Evolutionary conservation across 2,113 vertebrate genomes (phyloP).

Genomic region (Oncorhynchus clarkii): DNA sequence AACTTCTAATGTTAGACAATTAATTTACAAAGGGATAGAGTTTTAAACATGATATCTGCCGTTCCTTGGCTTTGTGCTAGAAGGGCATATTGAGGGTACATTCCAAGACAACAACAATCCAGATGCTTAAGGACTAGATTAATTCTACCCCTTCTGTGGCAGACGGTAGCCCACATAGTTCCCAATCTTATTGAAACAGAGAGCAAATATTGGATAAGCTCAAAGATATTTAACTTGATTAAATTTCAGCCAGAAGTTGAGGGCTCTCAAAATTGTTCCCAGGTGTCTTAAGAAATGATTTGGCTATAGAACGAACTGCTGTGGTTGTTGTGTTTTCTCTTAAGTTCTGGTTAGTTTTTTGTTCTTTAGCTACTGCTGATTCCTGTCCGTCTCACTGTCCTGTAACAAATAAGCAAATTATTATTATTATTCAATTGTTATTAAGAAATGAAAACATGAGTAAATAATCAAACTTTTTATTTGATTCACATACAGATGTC

Average conservation of each 20-base stretch:
- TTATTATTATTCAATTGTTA: too few species aligned
- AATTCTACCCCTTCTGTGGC: slow-evolving; percentile 11
- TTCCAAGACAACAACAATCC: slow-evolving; percentile 28
- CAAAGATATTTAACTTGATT: slow-evolving; percentile 20
- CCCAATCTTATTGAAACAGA: slow-evolving; percentile 24
- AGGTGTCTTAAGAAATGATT: slow-evolving; percentile 28
- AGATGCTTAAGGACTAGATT: not conserved
- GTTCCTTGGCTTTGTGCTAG: not conserved
- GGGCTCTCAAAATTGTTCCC: slow-evolving; percentile 18
- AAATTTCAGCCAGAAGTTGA: not conserved
- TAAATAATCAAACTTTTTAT: not conserved
- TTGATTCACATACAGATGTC: slow-evolving; percentile 11
- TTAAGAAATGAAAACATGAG: not conserved
- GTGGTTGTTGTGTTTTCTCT: not conserved
- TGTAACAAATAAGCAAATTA: too few species aligned
- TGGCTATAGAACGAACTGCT: not conserved
- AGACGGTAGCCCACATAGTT: slow-evolving; percentile 6
- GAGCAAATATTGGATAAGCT: slow-evolving; percentile 22
- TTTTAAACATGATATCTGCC: too few species aligned
- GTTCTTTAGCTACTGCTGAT: too few species aligned
- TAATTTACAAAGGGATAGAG: too few species aligned
- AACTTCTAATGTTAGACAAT: too few species aligned
- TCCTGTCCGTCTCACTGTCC: too few species aligned
- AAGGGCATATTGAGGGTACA: slow-evolving; percentile 6
- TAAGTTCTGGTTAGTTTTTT: too few species aligned